Percentiles rank a stretch among this genome's conserved stretches.
phyloP scores from a whole-genome alignment of 2,888 invertebrate species.

The Sicus ferrugineus region DNA sequence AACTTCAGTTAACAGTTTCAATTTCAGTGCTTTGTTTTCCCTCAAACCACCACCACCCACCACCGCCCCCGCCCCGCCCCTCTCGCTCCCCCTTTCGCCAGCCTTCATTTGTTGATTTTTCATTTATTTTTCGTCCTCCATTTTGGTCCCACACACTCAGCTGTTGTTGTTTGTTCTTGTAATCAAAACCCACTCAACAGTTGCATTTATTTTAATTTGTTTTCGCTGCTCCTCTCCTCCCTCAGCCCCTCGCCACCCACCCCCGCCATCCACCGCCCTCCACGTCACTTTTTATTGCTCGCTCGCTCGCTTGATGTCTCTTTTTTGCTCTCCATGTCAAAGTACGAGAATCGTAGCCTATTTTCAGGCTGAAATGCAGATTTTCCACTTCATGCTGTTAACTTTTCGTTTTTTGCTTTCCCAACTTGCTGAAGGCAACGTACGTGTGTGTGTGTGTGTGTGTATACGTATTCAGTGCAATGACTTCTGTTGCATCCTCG shows the following conservation, averaged over 20 bases:
- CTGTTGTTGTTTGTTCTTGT: constrained; percentile 13
- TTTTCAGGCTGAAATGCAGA: constrained; percentile 32
- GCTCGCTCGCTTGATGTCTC: constrained; percentile 12
- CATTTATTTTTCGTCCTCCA: background rate
- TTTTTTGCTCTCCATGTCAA: background rate
- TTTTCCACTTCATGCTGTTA: constrained; percentile 32
- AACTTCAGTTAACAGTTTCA: background rate
- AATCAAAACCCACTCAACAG: constrained; percentile 31
- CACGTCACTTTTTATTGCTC: background rate
- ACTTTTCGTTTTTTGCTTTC: constrained; percentile 34
- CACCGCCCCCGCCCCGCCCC: background rate
- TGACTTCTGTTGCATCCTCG: constrained; percentile 15
- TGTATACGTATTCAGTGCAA: constrained; percentile 6
- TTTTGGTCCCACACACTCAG: background rate
- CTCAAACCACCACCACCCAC: background rate
- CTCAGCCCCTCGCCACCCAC: background rate
- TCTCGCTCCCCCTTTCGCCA: background rate
- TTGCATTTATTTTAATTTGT: constrained; percentile 18
- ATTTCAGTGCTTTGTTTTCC: background rate
- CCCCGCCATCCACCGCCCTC: no score
- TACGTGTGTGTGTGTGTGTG: constrained; percentile 14
- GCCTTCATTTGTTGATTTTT: background rate
- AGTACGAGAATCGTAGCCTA: constrained; percentile 25
- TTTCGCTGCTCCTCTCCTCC: background rate
- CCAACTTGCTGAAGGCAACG: constrained; percentile 19